Conservation (phyloP, 2,888 invertebrate genomes). For the Cactoblastis cactorum region DNA sequence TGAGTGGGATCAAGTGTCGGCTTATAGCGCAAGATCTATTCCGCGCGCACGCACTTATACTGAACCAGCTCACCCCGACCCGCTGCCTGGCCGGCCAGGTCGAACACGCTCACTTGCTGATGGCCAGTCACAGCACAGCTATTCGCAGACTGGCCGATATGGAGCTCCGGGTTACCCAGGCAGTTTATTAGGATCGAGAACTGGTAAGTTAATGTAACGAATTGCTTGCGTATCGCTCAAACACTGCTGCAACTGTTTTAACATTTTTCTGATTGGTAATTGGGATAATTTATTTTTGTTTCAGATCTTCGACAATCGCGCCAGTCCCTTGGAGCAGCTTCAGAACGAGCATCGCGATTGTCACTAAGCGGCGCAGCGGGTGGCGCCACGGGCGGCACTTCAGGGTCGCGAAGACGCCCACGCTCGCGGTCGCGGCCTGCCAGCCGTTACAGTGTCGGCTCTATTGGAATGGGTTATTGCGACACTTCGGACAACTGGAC, state of each 20-base stretch:
- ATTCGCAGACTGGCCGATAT: conserved; percentile 90
- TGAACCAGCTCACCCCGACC: conserved; percentile 81
- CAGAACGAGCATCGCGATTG: conserved; percentile 88
- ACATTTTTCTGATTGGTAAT: neutral
- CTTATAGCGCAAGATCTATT: conserved; percentile 93
- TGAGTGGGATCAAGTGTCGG: conserved; percentile 87
- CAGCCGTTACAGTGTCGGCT: conserved; percentile 89
- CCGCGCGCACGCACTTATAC: conserved; percentile 92
- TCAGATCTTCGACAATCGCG: conserved; percentile 91
- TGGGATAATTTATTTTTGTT: conserved; percentile 29
- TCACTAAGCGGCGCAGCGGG: conserved; percentile 83
- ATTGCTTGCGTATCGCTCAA: conserved; percentile 19
- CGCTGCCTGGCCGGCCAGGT: conserved; percentile 87
- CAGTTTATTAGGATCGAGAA: conserved; percentile 76
- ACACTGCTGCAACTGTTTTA: neutral
- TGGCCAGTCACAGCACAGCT: conserved; percentile 94
- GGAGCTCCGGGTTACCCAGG: conserved; percentile 87
- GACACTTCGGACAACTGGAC: conserved; percentile 96
- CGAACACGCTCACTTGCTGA: conserved; percentile 90
- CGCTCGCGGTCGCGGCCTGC: conserved; percentile 89
- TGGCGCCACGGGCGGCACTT: conserved; percentile 80
- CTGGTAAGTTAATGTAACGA: conserved; percentile 53
- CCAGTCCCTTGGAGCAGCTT: conserved; percentile 90
- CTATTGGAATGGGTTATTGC: conserved; percentile 91
- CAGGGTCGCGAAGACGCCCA: conserved; percentile 84